Base-by-base conservation (phyloP, 2,888 invertebrate species). In the Drosophila putrida region DNA sequence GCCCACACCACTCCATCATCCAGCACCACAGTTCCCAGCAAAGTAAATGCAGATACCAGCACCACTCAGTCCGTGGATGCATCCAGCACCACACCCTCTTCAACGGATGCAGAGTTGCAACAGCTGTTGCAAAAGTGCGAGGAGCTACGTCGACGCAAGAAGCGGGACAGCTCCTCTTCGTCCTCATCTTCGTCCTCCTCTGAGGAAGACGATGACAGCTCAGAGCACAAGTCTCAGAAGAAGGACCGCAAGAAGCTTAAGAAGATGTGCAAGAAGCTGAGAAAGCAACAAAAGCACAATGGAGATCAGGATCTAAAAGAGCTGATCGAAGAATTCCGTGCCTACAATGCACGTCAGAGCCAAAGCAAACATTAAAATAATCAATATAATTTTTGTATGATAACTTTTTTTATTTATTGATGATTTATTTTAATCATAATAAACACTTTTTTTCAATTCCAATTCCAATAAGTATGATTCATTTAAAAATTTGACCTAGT, bases 211-310 rank as follows among this genome's bases (percentile, higher is more conserved):
- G 71, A 75, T 36, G 68, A 65, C 33, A 78, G 77, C 46, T 51
- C 66, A 9, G 75, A 78, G 39, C 71, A 53, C 25, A 80, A 82
- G 31, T 25, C 77, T 0, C 38, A 51, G 2, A 88, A 76, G 71
- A 85, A 74, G 50, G 78, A 89, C 13, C 85, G 82, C 64, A 86
- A 82, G 72, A 71, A 71, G 71, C 65, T 86, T 1, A 88, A 76
- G 66, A 88, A 80, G 57, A 58, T 88, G 59, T 86, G 86, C 78
- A 86, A 82, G 58, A 68, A 75, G 27, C 57, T 84, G 9, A 71
- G 20, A 41, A 73, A 62, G 39, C 70, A 81, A 36, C 68, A 81
- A 50, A 72, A 84, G 28, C 47, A 50, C 38, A 83, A 81, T 6
- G 62, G 41, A 1, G 46, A 49, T 11, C 55, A 47, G 4, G 41